Evolutionary conservation across 2,113 vertebrate species (phyloP).

Genomic region (Maccullochella peelii): DNA sequence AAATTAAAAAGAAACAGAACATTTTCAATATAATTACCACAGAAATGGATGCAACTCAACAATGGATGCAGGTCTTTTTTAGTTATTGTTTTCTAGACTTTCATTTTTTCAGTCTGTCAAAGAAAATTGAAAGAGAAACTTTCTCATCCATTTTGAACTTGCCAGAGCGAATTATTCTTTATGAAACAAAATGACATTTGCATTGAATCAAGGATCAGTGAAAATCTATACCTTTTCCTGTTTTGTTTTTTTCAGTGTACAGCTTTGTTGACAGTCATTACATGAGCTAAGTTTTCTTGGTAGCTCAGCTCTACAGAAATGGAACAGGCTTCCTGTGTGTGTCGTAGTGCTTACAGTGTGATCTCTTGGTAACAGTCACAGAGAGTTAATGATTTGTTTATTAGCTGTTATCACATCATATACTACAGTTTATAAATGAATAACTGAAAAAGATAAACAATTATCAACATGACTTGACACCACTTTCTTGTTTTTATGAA

Average conservation of each 20-base stretch:
- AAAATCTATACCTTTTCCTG: background rate
- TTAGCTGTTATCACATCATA: background rate
- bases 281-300: background rate
- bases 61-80: background rate
- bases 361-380: background rate
- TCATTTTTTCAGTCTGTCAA: background rate
- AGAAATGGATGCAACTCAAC: background rate
- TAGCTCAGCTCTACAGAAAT: background rate
- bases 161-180: background rate
- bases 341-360: background rate
- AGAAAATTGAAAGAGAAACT: background rate
- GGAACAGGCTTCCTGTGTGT: background rate
- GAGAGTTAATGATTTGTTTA: background rate
- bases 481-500: slow-evolving; percentile 20
- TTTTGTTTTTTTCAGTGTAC: background rate
- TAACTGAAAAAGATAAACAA: background rate
- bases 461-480: background rate
- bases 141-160: background rate
- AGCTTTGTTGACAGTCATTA: background rate
- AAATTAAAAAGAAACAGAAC: background rate
- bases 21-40: background rate
- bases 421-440: background rate
- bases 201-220: background rate
- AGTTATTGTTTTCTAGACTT: background rate
- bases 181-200: background rate